Conservation (phyloP, 1,140 invertebrate genomes). For the Drosophila seguyi region DNA sequence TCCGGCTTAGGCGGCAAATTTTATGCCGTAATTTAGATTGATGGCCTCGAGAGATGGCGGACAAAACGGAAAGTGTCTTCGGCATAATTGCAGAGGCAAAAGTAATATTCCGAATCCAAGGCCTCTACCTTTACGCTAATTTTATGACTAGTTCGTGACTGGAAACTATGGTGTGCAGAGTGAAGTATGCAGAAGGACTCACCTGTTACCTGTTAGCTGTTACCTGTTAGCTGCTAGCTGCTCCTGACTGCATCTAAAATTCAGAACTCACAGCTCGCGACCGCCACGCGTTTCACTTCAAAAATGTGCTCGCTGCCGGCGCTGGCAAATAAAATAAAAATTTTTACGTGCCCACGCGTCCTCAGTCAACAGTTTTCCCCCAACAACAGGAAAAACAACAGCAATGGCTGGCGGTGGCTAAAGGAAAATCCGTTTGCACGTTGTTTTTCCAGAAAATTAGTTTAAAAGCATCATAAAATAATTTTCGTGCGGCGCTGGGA, state of each 20-base stretch:
- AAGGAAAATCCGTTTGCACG: slow-evolving; percentile 57
- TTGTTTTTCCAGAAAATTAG: slow-evolving; percentile 80
- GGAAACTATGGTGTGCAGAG: slow-evolving; percentile 20
- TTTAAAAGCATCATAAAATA: slow-evolving; percentile 84
- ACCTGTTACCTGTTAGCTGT: slow-evolving; percentile 49
- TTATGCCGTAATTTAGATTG: slow-evolving; percentile 71
- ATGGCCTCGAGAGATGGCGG: slow-evolving; percentile 44
- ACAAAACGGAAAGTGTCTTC: slow-evolving; percentile 53
- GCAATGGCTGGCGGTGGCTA: neutral
- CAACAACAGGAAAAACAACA: neutral
- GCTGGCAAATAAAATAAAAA: slow-evolving; percentile 67
- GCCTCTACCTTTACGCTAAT: slow-evolving; percentile 41
- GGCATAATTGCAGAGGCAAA: slow-evolving; percentile 49
- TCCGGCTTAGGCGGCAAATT: slow-evolving; percentile 44
- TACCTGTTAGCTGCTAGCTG: slow-evolving; percentile 22
- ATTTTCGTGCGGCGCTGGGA: slow-evolving; percentile 68
- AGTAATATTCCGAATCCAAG: slow-evolving; percentile 22
- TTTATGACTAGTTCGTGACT: slow-evolving; percentile 77
- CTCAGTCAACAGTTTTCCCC: slow-evolving; percentile 59
- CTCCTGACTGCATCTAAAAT: slow-evolving; percentile 38
- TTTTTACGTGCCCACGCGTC: slow-evolving; percentile 73
- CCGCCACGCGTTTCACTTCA: slow-evolving; percentile 45
- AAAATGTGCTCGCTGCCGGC: slow-evolving; percentile 49
- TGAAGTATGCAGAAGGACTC: slow-evolving; percentile 16
- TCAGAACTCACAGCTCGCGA: slow-evolving; percentile 43